Evolutionary conservation across 2,888 invertebrate species (phyloP), one percentile per base, ranked within the genome.

Genomic region (Selenia dentaria): DNA sequence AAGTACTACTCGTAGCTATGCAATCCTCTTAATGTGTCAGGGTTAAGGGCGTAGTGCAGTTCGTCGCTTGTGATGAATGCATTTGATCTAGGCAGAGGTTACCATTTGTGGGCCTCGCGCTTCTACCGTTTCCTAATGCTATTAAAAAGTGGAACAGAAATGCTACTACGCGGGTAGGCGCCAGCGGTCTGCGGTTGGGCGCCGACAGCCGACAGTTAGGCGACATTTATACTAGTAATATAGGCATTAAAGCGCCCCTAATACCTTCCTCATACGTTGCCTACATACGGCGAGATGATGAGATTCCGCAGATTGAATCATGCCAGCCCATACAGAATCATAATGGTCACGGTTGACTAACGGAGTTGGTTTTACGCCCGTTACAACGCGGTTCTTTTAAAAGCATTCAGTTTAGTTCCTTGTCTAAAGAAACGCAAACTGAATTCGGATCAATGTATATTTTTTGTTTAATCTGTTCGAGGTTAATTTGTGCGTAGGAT

Each of bases 191-290:
- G 68, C 54, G 70, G 68, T 67, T 37, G 1, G 22, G 27, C 8
- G 48, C 10, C 25, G 3, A 8, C 22, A 16, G 22, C 36, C 53
- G 45, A 69, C 72, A 71, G 71, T 68, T 70, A 69, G 60, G 62
- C 56, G 52, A 40, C 38, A 31, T n/a, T n/a, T n/a, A n/a, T n/a
- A n/a, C n/a, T n/a, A 40, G 36, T 51, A 51, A 56, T 55, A 59
- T 62, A 70, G 53, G 59, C 62, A 49, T 55, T 62, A 64, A n/a
- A 54, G 62, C 54, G 61, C 46, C 47, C 54, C 44, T 70, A 66
- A 72, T 69, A 67, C 50, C 69, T 74, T 74, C 72, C 74, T 68
- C 55, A 60, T 69, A 51, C 45, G 55, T 41, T 27, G 54, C 41
- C 54, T 56, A 47, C 53, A 52, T 49, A 46, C 45, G 11, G 18